Base-by-base conservation (phyloP, 1,140 invertebrate species). In the Chionoecetes opilio region DNA sequence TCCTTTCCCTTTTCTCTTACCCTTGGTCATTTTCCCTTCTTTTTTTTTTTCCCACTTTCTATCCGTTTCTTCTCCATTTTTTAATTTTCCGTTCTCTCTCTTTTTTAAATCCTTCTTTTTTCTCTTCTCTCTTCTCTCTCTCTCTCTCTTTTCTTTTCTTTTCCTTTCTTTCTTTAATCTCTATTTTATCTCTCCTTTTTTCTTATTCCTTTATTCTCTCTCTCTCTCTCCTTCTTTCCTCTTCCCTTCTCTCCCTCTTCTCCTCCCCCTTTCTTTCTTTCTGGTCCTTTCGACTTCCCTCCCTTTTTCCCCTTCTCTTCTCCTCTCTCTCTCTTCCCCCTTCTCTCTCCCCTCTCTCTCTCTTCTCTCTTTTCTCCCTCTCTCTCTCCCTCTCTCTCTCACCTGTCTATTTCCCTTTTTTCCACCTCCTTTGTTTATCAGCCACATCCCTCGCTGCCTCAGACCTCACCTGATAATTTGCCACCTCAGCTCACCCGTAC, bases 1-100 rank as follows among this genome's bases (percentile, higher is more conserved):
- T 75, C n/a, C 63, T 75, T n/a, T n/a, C 63, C 21, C 63, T 21
- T 75, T 75, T 75, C 53, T 75, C 53, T 75, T 75, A 75, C 63
- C 11, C n/a, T 75, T 6, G 1, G 63, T n/a, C 63, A n/a, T 26
- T 53, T 0, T 8, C 63, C 63, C 0, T n/a, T 75, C 63, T 17
- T 21, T 75, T n/a, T 75, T n/a, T 75, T n/a, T 75, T n/a, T 75
- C 41, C 14, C 41, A 8, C 41, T 46, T 14, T 46, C 41, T 46
- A 5, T 46, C 41, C 14, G 5, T 46, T 14, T 46, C 41, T 46
- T 46, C 41, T 46, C 41, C 14, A 8, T 46, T 14, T 46, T 46
- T 46, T 14, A 8, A 5, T 46, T 14, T 46, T 14, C 14, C 63
- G 1, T 26, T 21, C 6, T n/a, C n/a, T n/a, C 63, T 75, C 26